Conservation (phyloP, 2,797 vertebrate genomes). For the Falco columbarius region DNA sequence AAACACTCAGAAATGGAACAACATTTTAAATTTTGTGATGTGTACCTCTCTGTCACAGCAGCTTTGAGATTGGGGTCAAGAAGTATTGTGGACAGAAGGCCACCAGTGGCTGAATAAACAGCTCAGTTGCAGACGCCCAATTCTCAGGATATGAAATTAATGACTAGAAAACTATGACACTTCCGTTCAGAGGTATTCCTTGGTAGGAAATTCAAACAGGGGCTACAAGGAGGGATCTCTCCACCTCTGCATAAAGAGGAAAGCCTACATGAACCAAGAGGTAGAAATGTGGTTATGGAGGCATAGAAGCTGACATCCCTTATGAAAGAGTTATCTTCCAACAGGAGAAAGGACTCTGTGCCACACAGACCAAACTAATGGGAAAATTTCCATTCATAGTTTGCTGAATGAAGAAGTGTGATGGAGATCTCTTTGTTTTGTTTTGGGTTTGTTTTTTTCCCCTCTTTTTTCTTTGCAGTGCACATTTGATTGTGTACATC, state of each 20-base stretch:
- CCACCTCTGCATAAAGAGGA: background rate
- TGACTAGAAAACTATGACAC: fast-evolving
- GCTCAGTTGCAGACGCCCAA: background rate
- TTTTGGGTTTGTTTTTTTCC: background rate
- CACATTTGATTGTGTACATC: background rate
- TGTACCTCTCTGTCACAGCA: background rate
- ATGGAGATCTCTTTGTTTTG: background rate
- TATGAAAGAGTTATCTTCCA: background rate
- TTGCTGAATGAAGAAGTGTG: background rate
- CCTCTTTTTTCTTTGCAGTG: background rate
- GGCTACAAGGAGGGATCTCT: background rate
- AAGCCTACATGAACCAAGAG: background rate
- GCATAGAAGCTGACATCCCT: background rate
- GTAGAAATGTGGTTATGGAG: background rate
- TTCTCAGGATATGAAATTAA: background rate
- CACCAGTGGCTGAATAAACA: background rate
- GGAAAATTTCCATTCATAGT: background rate
- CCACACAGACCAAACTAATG: fast-evolving
- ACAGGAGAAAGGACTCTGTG: background rate
- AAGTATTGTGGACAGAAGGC: background rate
- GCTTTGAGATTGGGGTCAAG: background rate
- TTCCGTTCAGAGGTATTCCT: background rate
- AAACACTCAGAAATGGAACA: background rate
- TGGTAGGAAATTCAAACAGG: background rate
- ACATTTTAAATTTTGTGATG: background rate